Evolutionary conservation across 2,113 vertebrate species (phyloP).

Genomic region (Heterotilapia buettikoferi): DNA sequence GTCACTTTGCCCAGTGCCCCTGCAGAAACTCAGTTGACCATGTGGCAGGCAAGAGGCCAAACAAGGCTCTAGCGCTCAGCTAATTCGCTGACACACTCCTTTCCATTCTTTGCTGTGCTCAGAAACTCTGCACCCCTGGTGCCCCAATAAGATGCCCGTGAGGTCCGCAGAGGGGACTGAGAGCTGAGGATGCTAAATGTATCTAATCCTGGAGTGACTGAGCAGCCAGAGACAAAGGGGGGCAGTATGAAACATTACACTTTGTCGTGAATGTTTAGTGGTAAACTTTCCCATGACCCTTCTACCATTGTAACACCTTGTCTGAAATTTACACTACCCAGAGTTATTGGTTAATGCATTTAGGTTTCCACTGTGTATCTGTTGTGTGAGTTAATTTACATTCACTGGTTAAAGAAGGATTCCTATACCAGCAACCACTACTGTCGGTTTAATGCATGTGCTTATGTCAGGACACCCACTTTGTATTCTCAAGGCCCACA

Average conservation of each 20-base stretch:
- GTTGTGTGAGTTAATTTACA: neutral
- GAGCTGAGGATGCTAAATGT: slow-evolving; percentile 4
- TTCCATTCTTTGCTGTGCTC: slow-evolving; percentile 48
- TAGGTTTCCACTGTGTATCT: neutral
- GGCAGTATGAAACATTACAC: slow-evolving; percentile 23
- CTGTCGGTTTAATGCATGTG: neutral
- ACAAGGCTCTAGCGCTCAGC: neutral
- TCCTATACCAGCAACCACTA: neutral
- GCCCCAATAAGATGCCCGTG: slow-evolving; percentile 19
- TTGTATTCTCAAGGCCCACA: neutral
- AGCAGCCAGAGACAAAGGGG: slow-evolving; percentile 7
- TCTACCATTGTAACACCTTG: neutral
- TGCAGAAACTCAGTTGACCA: slow-evolving; percentile 11
- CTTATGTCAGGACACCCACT: neutral
- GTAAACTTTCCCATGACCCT: slow-evolving; percentile 57
- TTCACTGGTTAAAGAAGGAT: neutral
- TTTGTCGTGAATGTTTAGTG: slow-evolving; percentile 28
- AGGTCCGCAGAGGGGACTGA: neutral
- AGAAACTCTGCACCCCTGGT: slow-evolving; percentile 28
- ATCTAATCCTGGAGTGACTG: slow-evolving; percentile 50
- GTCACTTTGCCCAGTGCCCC: slow-evolving; percentile 14
- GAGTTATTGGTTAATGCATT: neutral
- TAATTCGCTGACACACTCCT: slow-evolving; percentile 63
- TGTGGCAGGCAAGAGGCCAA: slow-evolving; percentile 31
- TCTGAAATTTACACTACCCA: neutral